phyloP scores from a whole-genome alignment of 1,140 invertebrate genomes.

The Drosophila punjabiensis region DNA sequence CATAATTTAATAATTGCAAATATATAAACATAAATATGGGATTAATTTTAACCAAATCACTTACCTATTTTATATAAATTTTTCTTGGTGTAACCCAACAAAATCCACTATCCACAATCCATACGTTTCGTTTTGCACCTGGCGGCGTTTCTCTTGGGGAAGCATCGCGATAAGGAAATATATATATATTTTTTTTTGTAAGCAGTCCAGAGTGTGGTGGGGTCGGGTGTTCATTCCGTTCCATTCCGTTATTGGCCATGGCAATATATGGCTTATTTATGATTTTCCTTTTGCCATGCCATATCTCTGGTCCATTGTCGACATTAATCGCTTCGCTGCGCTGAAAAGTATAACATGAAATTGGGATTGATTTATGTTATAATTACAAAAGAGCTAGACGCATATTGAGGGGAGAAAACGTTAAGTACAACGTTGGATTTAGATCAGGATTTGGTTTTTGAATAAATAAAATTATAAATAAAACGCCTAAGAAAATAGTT shows the following conservation, averaged over 20 bases:
- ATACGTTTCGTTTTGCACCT: conserved; percentile 56
- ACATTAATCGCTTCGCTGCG: conserved; percentile 77
- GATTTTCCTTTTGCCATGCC: conserved; percentile 80
- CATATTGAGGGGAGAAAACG: conserved; percentile 5
- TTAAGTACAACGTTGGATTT: background rate
- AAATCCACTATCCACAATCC: conserved; percentile 24
- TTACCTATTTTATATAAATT: no score
- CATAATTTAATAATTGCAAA: no score
- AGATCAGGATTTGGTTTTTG: background rate
- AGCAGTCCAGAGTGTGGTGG: conserved; percentile 36
- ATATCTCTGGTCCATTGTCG: conserved; percentile 76
- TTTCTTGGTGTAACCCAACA: background rate
- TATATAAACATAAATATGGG: no score
- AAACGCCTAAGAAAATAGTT: background rate
- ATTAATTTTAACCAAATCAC: background rate
- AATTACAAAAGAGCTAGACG: conserved; percentile 61
- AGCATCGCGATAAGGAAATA: conserved; percentile 82
- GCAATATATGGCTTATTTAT: conserved; percentile 78
- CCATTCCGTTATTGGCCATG: conserved; percentile 75
- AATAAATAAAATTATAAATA: background rate
- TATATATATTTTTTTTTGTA: conserved; percentile 60
- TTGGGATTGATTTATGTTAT: conserved; percentile 82
- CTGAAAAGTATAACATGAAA: conserved; percentile 79
- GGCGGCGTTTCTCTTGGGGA: conserved; percentile 54
- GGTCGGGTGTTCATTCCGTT: conserved; percentile 40